Percentiles rank a stretch among this genome's conserved stretches.
phyloP scores from a whole-genome alignment of 92 coral and sea anemone genomes.

The Metridium senile region DNA sequence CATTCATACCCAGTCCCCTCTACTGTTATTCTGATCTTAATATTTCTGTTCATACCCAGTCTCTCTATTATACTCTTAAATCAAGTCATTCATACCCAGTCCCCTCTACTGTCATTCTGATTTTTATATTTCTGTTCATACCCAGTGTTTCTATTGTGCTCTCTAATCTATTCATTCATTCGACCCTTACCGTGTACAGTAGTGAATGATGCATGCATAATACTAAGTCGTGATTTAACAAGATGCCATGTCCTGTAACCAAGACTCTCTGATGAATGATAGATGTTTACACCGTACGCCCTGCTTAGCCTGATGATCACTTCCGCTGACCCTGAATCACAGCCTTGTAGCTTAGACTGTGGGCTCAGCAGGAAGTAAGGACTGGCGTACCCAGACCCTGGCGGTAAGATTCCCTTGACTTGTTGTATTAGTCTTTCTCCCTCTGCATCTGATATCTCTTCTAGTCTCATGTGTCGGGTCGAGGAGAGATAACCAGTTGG shows the following conservation, averaged over 20 bases:
- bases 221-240: neutral
- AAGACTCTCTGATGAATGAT: slow-evolving; percentile 1
- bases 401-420: slow-evolving; percentile 10
- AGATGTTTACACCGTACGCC: neutral
- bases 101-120: no score
- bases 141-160: no score
- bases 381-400: slow-evolving; percentile 28
- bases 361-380: slow-evolving; percentile 24
- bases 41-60: no score
- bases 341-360: neutral
- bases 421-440: neutral
- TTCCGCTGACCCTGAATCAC: neutral
- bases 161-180: neutral
- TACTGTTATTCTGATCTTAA: no score
- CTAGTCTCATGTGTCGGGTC: neutral
- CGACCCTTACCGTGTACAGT: slow-evolving; percentile 6
- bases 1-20: no score
- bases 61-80: no score
- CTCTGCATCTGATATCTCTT: neutral
- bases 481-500: neutral
- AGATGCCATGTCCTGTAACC: slow-evolving; percentile 8
- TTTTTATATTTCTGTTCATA: no score
- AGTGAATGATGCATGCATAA: neutral
- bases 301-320: neutral
- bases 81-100: no score